phyloP scores from a whole-genome alignment of 2,888 invertebrate species.

The Ormyrus nitidulus region DNA sequence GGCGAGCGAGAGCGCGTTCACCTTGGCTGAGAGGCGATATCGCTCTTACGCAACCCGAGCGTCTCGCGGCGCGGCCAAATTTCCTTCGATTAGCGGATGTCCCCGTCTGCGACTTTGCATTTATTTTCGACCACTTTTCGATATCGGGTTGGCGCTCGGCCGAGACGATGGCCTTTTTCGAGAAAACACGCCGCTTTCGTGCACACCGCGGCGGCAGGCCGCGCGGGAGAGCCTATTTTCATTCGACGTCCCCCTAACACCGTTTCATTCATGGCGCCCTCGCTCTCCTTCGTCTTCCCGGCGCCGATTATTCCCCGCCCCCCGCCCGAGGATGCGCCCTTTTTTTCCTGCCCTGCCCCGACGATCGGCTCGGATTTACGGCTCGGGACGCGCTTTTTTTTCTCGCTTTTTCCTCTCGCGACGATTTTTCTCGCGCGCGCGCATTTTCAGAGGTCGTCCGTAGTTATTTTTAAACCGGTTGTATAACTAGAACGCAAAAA shows the following conservation, averaged over 20 bases:
- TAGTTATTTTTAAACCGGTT: too few species aligned
- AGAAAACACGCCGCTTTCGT: slow-evolving; percentile 9
- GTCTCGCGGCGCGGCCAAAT: slow-evolving; percentile 17
- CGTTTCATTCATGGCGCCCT: neutral
- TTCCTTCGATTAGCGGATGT: slow-evolving; percentile 3
- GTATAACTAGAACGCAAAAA: too few species aligned
- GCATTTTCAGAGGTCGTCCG: too few species aligned
- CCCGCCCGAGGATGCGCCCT: too few species aligned
- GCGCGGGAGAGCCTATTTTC: too few species aligned
- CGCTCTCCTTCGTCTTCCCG: neutral
- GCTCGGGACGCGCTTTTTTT: too few species aligned
- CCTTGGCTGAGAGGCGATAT: slow-evolving; percentile 5
- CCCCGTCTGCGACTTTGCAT: neutral
- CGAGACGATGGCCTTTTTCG: slow-evolving; percentile 6
- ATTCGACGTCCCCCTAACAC: slow-evolving; percentile 20
- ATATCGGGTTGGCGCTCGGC: slow-evolving; percentile 16
- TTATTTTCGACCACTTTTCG: slow-evolving; percentile 26
- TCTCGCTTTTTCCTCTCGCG: too few species aligned
- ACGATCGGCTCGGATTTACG: too few species aligned
- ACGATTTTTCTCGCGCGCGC: too few species aligned
- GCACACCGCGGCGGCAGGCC: too few species aligned
- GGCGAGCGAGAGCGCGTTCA: neutral
- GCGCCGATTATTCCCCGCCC: too few species aligned
- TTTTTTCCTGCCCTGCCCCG: too few species aligned
- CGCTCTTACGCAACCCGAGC: neutral